These are phyloP conservation scores for Tethea ocularis DNA, from an alignment of 2,888 invertebrate genomes.

Conservation along the genomic window DNA sequence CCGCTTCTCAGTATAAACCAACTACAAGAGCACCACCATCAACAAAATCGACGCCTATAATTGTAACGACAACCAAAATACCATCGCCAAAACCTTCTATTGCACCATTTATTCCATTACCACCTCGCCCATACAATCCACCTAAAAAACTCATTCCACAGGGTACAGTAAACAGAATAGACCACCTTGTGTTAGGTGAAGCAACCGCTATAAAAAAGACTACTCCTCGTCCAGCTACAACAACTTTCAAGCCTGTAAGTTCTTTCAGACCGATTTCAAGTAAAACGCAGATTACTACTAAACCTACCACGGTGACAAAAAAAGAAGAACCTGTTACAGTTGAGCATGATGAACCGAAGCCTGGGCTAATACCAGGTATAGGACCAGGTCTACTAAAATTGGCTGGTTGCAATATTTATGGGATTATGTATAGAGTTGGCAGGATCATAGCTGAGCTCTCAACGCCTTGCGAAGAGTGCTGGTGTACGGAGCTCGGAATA, in stretches of 20 bases:
- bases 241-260: slow-evolving; percentile 34
- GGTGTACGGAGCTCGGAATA: slow-evolving; percentile 93
- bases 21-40: slow-evolving; percentile 23
- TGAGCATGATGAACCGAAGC: slow-evolving; percentile 34
- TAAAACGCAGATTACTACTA: slow-evolving; percentile 21
- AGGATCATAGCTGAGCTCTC: slow-evolving; percentile 92
- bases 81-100: slow-evolving; percentile 34
- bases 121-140: slow-evolving; percentile 50
- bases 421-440: slow-evolving; percentile 93
- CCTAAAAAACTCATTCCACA: slow-evolving; percentile 47
- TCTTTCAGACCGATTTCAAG: slow-evolving; percentile 27
- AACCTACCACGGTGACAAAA: slow-evolving; percentile 26
- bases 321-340: slow-evolving; percentile 39
- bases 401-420: slow-evolving; percentile 95
- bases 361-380: slow-evolving; percentile 40
- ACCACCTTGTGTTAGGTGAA: slow-evolving; percentile 74
- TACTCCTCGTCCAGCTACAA: slow-evolving; percentile 44
- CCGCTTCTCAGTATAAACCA: slow-evolving; percentile 29
- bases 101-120: slow-evolving; percentile 57
- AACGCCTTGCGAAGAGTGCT: slow-evolving; percentile 91
- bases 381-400: slow-evolving; percentile 87
- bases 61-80: slow-evolving; percentile 24
- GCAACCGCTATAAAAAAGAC: slow-evolving; percentile 67
- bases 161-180: slow-evolving; percentile 67
- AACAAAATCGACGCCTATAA: slow-evolving; percentile 23